A percentile compares a stretch with the other conserved stretches of the same genome.
phyloP scores from a whole-genome alignment of 2,113 vertebrate genomes.

The Tursiops truncatus region DNA sequence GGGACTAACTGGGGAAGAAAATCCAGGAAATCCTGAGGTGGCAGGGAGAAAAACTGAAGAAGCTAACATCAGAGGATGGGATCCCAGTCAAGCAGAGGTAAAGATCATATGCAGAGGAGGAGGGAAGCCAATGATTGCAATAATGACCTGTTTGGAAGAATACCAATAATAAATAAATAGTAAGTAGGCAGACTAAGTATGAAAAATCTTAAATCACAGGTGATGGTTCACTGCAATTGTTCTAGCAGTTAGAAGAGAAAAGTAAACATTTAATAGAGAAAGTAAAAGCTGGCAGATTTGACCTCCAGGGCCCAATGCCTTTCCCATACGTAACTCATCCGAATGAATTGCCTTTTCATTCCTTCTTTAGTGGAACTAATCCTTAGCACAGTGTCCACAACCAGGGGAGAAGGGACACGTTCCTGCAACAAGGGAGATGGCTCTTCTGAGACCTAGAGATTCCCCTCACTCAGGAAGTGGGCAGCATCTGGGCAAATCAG shows the following conservation, averaged over 20 bases:
- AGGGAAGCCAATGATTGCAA: neutral
- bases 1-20: neutral
- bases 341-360: neutral
- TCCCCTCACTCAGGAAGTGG: neutral
- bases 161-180: neutral
- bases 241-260: neutral
- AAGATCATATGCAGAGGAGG: neutral
- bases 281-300: neutral
- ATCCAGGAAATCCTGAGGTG: neutral
- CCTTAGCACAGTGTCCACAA: neutral
- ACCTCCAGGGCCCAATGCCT: neutral
- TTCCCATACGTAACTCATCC: neutral
- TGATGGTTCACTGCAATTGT: neutral
- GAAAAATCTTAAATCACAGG: neutral
- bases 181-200: neutral
- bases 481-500: neutral
- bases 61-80: neutral
- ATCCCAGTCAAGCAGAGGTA: neutral
- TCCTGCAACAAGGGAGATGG: neutral
- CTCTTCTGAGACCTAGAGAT: neutral
- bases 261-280: constrained; percentile 14
- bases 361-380: neutral
- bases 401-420: neutral
- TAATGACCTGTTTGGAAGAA: neutral
- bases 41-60: neutral